These are phyloP conservation scores for Uloborus plumipes DNA, from an alignment of 2,888 invertebrate species.

Conservation along the genomic window DNA sequence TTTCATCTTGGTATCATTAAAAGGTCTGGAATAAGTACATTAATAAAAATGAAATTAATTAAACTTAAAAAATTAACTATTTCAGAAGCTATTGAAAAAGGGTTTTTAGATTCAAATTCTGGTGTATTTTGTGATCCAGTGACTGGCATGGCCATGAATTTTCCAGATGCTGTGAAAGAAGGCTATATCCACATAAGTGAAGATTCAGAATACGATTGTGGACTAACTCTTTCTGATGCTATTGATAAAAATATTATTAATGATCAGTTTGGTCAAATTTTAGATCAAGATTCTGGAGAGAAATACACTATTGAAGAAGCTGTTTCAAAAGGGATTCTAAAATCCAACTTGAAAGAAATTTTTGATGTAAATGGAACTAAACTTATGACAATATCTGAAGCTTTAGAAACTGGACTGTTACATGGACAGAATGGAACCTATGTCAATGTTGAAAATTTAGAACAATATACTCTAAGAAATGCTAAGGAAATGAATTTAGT, in stretches of 20 bases:
- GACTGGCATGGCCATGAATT: conserved; percentile 77
- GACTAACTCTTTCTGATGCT: conserved; percentile 87
- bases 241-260: conserved; percentile 89
- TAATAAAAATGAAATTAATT: conserved; percentile 39
- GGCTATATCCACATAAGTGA: conserved; percentile 38
- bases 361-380: conserved; percentile 84
- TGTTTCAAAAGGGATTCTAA: conserved; percentile 82
- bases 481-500: conserved; percentile 85
- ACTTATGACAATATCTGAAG: conserved; percentile 86
- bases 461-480: conserved; percentile 83
- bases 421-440: conserved; percentile 88
- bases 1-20: conserved; percentile 71
- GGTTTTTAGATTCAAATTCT: conserved; percentile 70
- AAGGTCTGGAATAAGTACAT: conserved; percentile 40
- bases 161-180: conserved; percentile 81
- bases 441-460: conserved; percentile 80
- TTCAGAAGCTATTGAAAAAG: conserved; percentile 68
- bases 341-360: conserved; percentile 84
- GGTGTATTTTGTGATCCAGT: conserved; percentile 84
- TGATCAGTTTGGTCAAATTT: conserved; percentile 81
- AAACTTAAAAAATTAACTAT: conserved; percentile 36
- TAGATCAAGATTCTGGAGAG: conserved; percentile 88
- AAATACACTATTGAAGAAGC: conserved; percentile 86
- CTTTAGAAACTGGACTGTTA: conserved; percentile 82
- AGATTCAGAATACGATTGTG: conserved; percentile 73